Percentiles rank a stretch among this genome's conserved stretches.
Conservation (phyloP, 2,888 invertebrate species). For the Petrolisthes cinctipes region DNA sequence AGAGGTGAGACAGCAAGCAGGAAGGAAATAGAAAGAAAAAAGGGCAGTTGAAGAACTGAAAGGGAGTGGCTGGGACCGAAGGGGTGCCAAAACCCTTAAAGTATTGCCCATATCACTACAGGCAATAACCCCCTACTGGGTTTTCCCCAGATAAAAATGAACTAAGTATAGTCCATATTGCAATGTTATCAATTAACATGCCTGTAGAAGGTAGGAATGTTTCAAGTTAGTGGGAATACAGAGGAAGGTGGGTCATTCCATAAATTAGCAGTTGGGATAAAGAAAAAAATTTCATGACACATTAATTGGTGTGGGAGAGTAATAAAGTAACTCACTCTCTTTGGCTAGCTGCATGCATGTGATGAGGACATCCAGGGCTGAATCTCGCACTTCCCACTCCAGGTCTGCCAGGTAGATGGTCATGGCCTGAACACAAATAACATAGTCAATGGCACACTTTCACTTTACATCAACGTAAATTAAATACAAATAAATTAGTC, state of each 20-base stretch:
- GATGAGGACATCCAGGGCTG: slow-evolving; percentile 47
- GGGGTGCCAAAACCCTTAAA: too few species aligned
- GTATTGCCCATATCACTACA: too few species aligned
- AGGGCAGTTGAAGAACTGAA: too few species aligned
- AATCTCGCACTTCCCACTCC: slow-evolving; percentile 58
- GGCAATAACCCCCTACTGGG: not conserved
- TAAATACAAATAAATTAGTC: not conserved
- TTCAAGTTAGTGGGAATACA: too few species aligned
- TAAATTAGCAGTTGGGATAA: too few species aligned
- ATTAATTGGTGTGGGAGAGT: too few species aligned
- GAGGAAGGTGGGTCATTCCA: too few species aligned
- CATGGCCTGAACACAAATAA: slow-evolving; percentile 22
- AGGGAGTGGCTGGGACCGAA: too few species aligned
- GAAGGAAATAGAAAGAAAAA: too few species aligned
- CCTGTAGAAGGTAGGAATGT: too few species aligned
- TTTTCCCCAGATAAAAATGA: not conserved
- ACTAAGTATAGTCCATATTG: not conserved
- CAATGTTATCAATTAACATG: too few species aligned
- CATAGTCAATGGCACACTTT: not conserved
- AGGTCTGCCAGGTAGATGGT: slow-evolving; percentile 36
- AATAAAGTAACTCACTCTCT: slow-evolving; percentile 39
- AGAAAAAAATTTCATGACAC: too few species aligned
- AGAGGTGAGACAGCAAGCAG: not conserved
- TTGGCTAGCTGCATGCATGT: slow-evolving; percentile 53
- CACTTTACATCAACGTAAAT: not conserved